Base-by-base conservation (phyloP, 2,888 invertebrate genomes). In the Lasioglossum malachurum region DNA sequence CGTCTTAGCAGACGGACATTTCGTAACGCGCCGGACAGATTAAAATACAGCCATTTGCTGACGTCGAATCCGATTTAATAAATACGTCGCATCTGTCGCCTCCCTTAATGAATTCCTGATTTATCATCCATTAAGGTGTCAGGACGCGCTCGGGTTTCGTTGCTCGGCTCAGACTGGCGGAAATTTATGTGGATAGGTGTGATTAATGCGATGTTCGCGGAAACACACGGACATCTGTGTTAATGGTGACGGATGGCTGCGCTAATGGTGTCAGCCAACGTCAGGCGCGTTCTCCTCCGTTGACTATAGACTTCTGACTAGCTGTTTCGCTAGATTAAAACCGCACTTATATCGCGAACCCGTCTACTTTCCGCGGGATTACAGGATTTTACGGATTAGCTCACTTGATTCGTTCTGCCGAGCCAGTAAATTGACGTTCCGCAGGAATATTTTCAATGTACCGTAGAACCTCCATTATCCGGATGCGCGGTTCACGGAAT, bases 201-300 rank as follows among this genome's bases (percentile, higher is more conserved):
- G 94, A 94, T 94, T 93, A 94, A 94, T 94, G 93, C 91, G 92
- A 88, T 92, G 91, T 92, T 93, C 92, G 91, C 92, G 92, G 93
- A 90, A 92, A 90, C 91, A 90, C 92, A 93, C 91, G 90, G 93
- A 94, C 94, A 94, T 94, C 93, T 94, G 94, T 94, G 94, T 94
- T 94, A 94, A 94, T 94, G 94, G 93, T 94, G 94, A 94, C 92
- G 94, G 93, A 94, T 94, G 91, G 92, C 87, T 86, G 89, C 88
- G 92, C 92, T 93, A 94, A 94, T 93, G 92, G 92, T 92, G 93
- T 94, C 93, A 92, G 91, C 90, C 90, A 87, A 84, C 91, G 92
- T 90, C 90, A 88, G 91, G 75, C 91, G 89, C 89, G 87, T 89
- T 88, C 91, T 90, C 85, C 91, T 81, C 80, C 84, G 88, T 87